These are phyloP conservation scores for Drosophila nikananu DNA, from an alignment of 1,140 invertebrate genomes.

Conservation along the genomic window DNA sequence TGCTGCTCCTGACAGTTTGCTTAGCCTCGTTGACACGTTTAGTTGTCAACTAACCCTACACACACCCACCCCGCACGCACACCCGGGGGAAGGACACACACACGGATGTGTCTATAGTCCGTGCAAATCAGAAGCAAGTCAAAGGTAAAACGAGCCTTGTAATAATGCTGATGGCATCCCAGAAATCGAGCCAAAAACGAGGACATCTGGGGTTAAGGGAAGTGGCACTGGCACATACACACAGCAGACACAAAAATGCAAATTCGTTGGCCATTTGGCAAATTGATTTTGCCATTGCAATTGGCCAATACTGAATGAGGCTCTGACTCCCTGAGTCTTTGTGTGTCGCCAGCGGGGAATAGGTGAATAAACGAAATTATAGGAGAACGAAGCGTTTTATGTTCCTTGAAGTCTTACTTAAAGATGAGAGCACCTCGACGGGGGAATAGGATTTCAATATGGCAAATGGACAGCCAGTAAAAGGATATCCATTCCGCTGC, in stretches of 20 bases:
- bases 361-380: conserved; percentile 29
- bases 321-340: neutral
- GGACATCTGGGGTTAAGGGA: conserved; percentile 13
- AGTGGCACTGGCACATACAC: neutral
- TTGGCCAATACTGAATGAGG: conserved; percentile 52
- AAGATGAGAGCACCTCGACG: conserved; percentile 25
- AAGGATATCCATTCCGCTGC: neutral
- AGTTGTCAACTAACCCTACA: conserved; percentile 64
- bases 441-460: conserved; percentile 32
- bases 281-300: conserved; percentile 71
- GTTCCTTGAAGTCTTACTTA: conserved; percentile 43
- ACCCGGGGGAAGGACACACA: conserved; percentile 18
- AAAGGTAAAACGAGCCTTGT: conserved; percentile 70
- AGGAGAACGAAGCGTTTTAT: conserved; percentile 35
- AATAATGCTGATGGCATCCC: conserved; percentile 68
- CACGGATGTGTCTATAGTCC: conserved; percentile 31
- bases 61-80: conserved; percentile 3
- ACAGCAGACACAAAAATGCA: conserved; percentile 52
- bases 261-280: conserved; percentile 73
- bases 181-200: conserved; percentile 50
- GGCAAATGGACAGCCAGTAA: conserved; percentile 14
- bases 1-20: conserved; percentile 65
- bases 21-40: conserved; percentile 81
- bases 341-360: conserved; percentile 26
- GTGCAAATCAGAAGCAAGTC: conserved; percentile 75